These are phyloP conservation scores for Gortyna flavago DNA, from an alignment of 2,888 invertebrate species.

Conservation along the genomic window DNA sequence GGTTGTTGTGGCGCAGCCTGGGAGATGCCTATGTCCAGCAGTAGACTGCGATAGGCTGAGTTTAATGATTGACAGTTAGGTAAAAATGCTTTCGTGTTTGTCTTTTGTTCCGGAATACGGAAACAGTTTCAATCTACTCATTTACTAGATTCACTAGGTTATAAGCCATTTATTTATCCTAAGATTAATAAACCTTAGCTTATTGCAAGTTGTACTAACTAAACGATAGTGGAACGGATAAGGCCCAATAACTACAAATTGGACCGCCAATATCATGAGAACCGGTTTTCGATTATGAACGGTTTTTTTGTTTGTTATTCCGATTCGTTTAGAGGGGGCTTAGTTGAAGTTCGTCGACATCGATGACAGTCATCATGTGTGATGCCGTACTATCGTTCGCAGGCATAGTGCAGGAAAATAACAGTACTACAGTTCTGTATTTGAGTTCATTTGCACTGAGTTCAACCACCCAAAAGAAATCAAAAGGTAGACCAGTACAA, in stretches of 20 bases:
- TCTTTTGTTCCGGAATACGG: not conserved
- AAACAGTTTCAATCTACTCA: not conserved
- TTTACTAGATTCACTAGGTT: slow-evolving; percentile 15
- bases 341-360: slow-evolving; percentile 44
- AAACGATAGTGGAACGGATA: slow-evolving; percentile 45
- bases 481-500: not conserved
- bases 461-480: not conserved
- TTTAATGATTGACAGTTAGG: not conserved
- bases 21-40: not conserved
- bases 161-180: slow-evolving; percentile 22
- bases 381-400: slow-evolving; percentile 1
- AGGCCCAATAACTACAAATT: slow-evolving; percentile 42
- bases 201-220: slow-evolving; percentile 1
- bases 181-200: slow-evolving; percentile 31
- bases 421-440: slow-evolving; percentile 31
- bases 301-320: slow-evolving; percentile 43
- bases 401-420: slow-evolving; percentile 7
- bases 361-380: slow-evolving; percentile 18
- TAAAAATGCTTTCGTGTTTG: not conserved
- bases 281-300: slow-evolving; percentile 46
- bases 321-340: slow-evolving; percentile 32
- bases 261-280: slow-evolving; percentile 32
- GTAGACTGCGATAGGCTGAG: not conserved
- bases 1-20: not conserved
- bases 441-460: slow-evolving; percentile 18